Base-by-base conservation (phyloP, 2,888 invertebrate genomes). In the Xanthorhoe spadicearia region DNA sequence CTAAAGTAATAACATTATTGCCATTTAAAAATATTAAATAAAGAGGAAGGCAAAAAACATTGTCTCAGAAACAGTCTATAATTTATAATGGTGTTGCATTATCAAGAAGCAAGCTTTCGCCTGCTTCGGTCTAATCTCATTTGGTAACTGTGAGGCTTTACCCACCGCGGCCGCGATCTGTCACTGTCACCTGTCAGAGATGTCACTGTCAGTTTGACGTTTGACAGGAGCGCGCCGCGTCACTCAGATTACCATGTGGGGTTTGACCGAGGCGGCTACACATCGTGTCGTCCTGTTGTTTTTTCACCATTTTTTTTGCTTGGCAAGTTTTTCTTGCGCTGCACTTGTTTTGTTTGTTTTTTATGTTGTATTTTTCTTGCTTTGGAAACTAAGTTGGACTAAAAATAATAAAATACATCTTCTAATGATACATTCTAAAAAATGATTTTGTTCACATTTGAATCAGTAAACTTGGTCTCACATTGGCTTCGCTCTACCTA, bases 71-170 rank as follows among this genome's bases (percentile, higher is more conserved):
- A 48, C 2, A 48, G 7, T 17, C 7, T 15, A 23, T 52, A 60
- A 17, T 57, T 23, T 64, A 52, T 58, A 28, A 52, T 58, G n/a
- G 51, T 43, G 38, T 57, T 69, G 72, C 76, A 74, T 61, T 52
- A 70, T 74, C 64, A 74, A 79, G 81, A 80, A 73, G 62, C 78
- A 80, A 88, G 90, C 90, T 92, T 92, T 66, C 77, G 88, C 92
- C 91, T 92, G 89, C 92, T 94, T 94, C 95, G 94, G 95, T 95
- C 95, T 96, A 98, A 98, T 98, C 98, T 98, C 98, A 98, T 97
- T 96, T 97, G 97, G 98, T 98, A 98, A 98, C 97, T 97, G 97
- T 98, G 98, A 97, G 97, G 95, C 93, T 88, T 92, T 77, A 75
- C 79, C 81, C 82, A 82, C 77, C 82, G 84, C 82, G 84, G 75